phyloP scores from a whole-genome alignment of 2,113 vertebrate species.

The Cryptomyrus ogoouensis region DNA sequence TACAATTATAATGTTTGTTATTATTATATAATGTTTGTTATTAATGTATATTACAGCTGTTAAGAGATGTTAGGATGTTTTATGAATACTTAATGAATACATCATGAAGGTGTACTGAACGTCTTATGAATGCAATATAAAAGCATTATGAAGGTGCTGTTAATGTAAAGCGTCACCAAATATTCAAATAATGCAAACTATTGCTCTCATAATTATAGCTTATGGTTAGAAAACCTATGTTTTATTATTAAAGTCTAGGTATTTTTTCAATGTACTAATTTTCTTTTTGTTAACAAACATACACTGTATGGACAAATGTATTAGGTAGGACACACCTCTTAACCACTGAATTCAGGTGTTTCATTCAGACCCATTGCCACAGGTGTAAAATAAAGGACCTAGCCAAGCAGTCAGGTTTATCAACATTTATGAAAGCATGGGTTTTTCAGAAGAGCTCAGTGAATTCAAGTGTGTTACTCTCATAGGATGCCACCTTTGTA shows the following conservation, averaged over 20 bases:
- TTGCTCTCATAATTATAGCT: neutral
- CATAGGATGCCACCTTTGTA: neutral
- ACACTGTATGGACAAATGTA: neutral
- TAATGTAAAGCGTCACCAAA: too few relatives aligned
- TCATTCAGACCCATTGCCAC: neutral
- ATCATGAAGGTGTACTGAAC: too few relatives aligned
- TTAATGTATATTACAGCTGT: too few relatives aligned
- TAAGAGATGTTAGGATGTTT: too few relatives aligned
- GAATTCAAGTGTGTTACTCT: neutral
- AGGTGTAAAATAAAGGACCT: neutral
- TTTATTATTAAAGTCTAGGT: neutral
- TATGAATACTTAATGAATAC: too few relatives aligned
- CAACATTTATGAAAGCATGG: neutral
- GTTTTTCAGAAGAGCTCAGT: neutral
- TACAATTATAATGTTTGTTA: too few relatives aligned
- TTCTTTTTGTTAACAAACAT: neutral
- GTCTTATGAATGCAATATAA: too few relatives aligned
- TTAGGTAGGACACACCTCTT: neutral
- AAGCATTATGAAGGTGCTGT: too few relatives aligned
- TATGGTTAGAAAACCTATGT: neutral
- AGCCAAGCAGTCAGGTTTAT: neutral
- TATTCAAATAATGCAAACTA: neutral
- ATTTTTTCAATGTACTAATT: neutral
- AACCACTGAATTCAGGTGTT: neutral
- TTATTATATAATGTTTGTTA: too few relatives aligned